Base-by-base conservation (phyloP, 2,113 vertebrate species). In the Brevimyrus niger region DNA sequence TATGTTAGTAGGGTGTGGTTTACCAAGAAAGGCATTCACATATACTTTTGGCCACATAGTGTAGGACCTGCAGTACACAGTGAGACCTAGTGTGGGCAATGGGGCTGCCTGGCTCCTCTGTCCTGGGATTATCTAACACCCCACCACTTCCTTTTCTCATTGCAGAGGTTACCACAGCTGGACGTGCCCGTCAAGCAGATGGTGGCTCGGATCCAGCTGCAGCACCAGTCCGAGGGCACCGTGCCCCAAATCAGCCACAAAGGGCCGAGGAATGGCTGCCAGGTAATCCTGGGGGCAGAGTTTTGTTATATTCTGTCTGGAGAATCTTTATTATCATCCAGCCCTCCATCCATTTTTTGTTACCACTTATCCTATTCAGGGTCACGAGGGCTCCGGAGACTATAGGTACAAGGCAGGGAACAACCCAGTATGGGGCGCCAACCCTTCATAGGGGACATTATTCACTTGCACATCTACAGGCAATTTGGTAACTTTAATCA, bases 121-220 rank as follows among this genome's bases (percentile, higher is more conserved):
- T 73, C 31, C 31, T 73, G 31, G 61, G n/a, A 65, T 76, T 76
- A 76, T 76, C 38, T 76, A 19, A 38, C 35, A 38, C 13, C 31
- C 27, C 73, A 42, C 35, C 73, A 27, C 61, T 53, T 47, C 50
- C 38, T 86, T 35, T 46, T 92, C 87, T 90, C 90, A 87, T 0
- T 93, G 0, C 91, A 99, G 98, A 97, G 94, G 91, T 91, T 97
- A 91, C 96, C 97, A 87, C 96, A 95, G 88, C 94, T 97, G 89
- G 97, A 98, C 73, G 92, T 95, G 50, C 96, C 95, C 0, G 94
- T 94, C 88, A 97, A 96, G 93, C 96, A 97, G 90, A 95, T 95
- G 91, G 92, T 96, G 91, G 92, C 96, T 91, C 97, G 96, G 90
- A 93, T 93, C 90, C 94, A 93, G n/a, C 86, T 90, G 19, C 69